Evolutionary conservation across 1,140 invertebrate species (phyloP), one percentile per base, ranked within the genome.

Genomic region (Adelges cooleyi): DNA sequence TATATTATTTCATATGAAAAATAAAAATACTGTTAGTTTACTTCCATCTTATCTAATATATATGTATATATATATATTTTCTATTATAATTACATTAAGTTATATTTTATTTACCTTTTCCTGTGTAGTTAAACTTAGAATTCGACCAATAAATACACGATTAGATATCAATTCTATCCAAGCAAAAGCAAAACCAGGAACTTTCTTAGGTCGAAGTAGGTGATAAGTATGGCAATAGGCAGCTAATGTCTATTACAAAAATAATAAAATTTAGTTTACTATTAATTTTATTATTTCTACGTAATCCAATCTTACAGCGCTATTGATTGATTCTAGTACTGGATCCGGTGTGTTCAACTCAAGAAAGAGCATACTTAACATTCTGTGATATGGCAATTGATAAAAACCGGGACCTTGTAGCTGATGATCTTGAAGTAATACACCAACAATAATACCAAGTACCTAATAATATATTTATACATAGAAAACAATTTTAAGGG

Each of bases 161-260:
- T 99, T 95, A 1, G 93, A 92, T 11, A 99, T 86, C 23, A 99
- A 79, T 76, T 99, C 96, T 40, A 99, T 76, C 96, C 97, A 99
- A 13, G 95, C 92, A 75, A 95, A 99, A 51, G 92, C 89, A 77
- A 99, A 99, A 1, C 92, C 94, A 1, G 96, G 92, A 0, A 90
- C 92, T 71, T 93, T 88, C 13, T 84, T 83, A 15, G 96, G 96
- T 66, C 89, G 80, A 51, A 99, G 78, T 67, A 92, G 89, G 70
- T 95, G 92, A 56, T 94, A 78, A 0, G 89, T 94, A 76, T 97
- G 92, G 74, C 90, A 94, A 73, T 86, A 94, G 6, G 90, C 90
- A 46, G 87, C 90, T 23, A 92, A 77, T 66, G 93, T 82, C 81
- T 84, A 33, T n/a, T n/a, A n/a, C n/a, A n/a, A n/a, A n/a, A n/a